Percentiles rank a stretch among this genome's conserved stretches.
phyloP scores from a whole-genome alignment of 2,797 vertebrate species.

The Amniataba percoides region DNA sequence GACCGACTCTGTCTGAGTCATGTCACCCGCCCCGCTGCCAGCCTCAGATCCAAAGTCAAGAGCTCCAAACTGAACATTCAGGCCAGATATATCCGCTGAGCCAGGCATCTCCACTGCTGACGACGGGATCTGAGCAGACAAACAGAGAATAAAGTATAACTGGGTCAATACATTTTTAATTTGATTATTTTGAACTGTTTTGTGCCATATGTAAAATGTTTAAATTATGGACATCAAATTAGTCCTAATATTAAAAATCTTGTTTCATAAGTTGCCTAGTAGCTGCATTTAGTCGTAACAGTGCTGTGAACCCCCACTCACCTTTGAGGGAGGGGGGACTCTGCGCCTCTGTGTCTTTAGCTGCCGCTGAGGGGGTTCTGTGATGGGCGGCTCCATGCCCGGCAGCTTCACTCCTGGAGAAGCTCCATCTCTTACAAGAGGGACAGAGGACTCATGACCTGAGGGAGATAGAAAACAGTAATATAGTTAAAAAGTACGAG shows the following conservation, averaged over 20 bases:
- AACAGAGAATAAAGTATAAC: background rate
- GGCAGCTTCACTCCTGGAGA: conserved; percentile 78
- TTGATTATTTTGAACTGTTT: background rate
- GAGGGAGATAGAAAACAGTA: conserved; percentile 38
- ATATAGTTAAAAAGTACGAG: background rate
- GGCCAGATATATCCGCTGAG: conserved; percentile 91
- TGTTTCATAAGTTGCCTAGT: background rate
- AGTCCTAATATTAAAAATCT: background rate
- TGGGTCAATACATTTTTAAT: background rate
- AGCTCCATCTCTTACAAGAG: conserved; percentile 68
- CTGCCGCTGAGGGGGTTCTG: conserved; percentile 86
- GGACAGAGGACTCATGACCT: conserved; percentile 77
- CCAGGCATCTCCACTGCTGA: conserved; percentile 98
- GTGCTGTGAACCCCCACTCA: conserved; percentile 51
- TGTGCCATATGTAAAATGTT: background rate
- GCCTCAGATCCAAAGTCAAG: conserved; percentile 95
- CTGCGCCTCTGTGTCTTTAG: conserved; percentile 91
- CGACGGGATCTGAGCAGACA: conserved; percentile 89
- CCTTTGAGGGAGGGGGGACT: conserved; percentile 93
- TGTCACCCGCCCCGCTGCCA: conserved; percentile 82
- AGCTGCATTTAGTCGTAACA: background rate
- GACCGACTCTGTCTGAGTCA: conserved; percentile 84
- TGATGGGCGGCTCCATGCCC: conserved; percentile 63
- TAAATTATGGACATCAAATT: background rate
- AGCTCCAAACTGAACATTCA: conserved; percentile 97